A percentile compares a stretch with the other conserved stretches of the same genome.
phyloP scores from a whole-genome alignment of 1,140 invertebrate genomes.

The Asbolus verrucosus region DNA sequence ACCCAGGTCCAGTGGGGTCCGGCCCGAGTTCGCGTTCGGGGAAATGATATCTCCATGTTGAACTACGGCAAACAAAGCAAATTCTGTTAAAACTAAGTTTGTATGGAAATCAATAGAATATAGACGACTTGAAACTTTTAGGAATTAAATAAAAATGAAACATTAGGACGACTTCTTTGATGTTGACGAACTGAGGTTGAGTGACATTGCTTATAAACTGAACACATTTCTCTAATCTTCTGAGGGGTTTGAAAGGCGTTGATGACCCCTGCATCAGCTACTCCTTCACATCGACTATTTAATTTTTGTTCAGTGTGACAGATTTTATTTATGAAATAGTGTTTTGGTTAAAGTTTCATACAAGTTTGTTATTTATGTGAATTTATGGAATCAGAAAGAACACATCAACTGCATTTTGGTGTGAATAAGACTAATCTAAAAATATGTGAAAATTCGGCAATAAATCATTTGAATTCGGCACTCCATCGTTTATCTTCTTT shows the following conservation, averaged over 20 bases:
- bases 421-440: slow-evolving; percentile 27
- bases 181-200: no score
- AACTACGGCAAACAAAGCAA: no score
- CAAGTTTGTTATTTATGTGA: slow-evolving; percentile 23
- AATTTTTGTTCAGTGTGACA: not conserved
- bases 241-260: not conserved
- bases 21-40: no score
- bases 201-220: no score
- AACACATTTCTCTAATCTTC: not conserved
- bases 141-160: no score
- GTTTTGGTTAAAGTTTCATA: slow-evolving; percentile 2
- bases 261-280: no score
- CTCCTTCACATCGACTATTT: not conserved
- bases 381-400: slow-evolving; percentile 20
- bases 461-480: slow-evolving; percentile 44
- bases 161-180: no score
- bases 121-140: no score
- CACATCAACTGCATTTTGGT: slow-evolving; percentile 17
- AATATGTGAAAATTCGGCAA: slow-evolving; percentile 25
- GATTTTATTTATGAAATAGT: slow-evolving; percentile 1
- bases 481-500: slow-evolving; percentile 42
- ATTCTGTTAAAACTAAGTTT: no score
- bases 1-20: no score
- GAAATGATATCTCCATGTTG: no score
- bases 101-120: no score